phyloP scores from a whole-genome alignment of 2,888 invertebrate species.

The Drosophila colorata region DNA sequence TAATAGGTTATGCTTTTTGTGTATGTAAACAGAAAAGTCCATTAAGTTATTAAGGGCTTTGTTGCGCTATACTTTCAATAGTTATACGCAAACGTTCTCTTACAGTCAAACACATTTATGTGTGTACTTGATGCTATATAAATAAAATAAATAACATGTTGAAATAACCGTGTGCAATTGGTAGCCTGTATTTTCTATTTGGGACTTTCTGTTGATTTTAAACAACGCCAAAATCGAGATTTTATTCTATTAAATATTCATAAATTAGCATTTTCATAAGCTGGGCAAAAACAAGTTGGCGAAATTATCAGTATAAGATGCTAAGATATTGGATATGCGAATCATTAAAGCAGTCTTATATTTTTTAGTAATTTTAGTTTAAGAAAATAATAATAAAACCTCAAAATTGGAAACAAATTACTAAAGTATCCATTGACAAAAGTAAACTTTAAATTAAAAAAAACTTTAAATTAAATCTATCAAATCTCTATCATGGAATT shows the following conservation, averaged over 20 bases:
- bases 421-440: too few relatives aligned
- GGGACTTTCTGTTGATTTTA: constrained; percentile 32
- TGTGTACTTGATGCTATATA: constrained; percentile 11
- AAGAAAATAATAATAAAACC: too few relatives aligned
- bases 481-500: not conserved
- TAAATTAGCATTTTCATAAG: constrained; percentile 57
- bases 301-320: constrained; percentile 3
- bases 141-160: constrained; percentile 19
- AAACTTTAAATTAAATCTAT: too few relatives aligned
- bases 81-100: too few relatives aligned
- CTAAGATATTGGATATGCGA: too few relatives aligned
- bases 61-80: constrained; percentile 59
- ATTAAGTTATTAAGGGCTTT: constrained; percentile 81
- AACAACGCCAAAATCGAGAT: constrained; percentile 36
- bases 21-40: constrained; percentile 66
- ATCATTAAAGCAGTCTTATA: too few relatives aligned
- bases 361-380: too few relatives aligned
- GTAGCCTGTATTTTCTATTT: constrained; percentile 3
- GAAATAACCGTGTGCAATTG: constrained; percentile 15
- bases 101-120: too few relatives aligned
- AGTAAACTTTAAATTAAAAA: too few relatives aligned
- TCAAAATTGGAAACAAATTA: not conserved
- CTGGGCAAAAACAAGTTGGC: constrained; percentile 3
- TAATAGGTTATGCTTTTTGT: constrained; percentile 35
- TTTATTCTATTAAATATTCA: constrained; percentile 68